A percentile compares a stretch with the other conserved stretches of the same genome.
Evolutionary conservation across 2,888 invertebrate genomes (phyloP).

Genomic region (Polydrusus tereticollis): DNA sequence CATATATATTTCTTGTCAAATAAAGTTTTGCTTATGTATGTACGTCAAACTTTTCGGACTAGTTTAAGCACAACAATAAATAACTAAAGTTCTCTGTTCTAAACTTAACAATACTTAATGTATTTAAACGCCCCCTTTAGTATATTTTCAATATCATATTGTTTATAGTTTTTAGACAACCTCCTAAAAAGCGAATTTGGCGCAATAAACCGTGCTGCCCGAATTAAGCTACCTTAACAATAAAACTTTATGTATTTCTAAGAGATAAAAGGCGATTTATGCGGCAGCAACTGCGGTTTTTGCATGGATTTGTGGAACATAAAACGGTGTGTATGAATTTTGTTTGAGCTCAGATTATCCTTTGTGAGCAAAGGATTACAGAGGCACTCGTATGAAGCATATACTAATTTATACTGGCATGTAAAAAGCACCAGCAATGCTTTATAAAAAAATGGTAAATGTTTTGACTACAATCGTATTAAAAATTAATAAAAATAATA

Average conservation of each 20-base stretch:
- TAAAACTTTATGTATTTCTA: constrained; percentile 6
- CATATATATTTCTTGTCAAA: constrained; percentile 8
- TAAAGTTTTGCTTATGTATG: constrained; percentile 3
- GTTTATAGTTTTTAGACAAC: too few species aligned
- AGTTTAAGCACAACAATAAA: constrained; percentile 2
- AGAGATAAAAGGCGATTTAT: background rate
- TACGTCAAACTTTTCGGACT: background rate
- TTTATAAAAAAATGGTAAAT: background rate
- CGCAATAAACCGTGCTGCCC: background rate
- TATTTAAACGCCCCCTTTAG: background rate
- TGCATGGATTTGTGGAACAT: constrained; percentile 4
- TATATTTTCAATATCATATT: too few species aligned
- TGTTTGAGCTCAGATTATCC: background rate
- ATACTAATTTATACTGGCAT: background rate
- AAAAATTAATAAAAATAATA: too few species aligned
- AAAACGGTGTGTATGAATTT: constrained; percentile 2
- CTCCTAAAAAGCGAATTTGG: background rate
- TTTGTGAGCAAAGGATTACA: background rate
- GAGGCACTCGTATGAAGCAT: background rate
- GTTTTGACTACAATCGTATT: background rate
- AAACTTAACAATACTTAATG: too few species aligned
- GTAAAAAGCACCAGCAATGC: background rate
- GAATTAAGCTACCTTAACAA: background rate
- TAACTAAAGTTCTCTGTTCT: background rate
- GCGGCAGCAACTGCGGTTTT: background rate